Evolutionary conservation across 2,888 invertebrate genomes (phyloP).

Genomic region (Temnothorax rugatulus): DNA sequence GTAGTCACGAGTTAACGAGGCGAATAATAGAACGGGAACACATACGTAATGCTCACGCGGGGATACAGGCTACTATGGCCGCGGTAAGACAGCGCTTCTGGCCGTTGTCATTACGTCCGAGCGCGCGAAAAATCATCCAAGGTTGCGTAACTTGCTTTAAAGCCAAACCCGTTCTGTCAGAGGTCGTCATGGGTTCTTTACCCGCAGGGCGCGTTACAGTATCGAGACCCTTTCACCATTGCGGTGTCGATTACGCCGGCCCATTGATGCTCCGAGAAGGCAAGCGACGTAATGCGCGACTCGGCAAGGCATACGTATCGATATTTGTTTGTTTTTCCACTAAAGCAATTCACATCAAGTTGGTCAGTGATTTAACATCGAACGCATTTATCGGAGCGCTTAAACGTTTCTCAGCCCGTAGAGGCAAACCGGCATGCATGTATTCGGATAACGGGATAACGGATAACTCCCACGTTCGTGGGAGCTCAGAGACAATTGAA

Average conservation of each 20-base stretch:
- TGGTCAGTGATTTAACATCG: too few species aligned
- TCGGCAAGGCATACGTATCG: neutral
- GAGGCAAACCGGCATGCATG: too few species aligned
- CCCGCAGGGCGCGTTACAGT: neutral
- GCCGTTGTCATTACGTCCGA: neutral
- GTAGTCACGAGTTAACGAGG: neutral
- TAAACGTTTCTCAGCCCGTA: too few species aligned
- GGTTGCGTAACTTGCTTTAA: neutral
- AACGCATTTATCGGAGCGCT: too few species aligned
- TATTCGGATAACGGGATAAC: too few species aligned
- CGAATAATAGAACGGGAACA: neutral
- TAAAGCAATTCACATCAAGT: too few species aligned
- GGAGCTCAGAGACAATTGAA: too few species aligned
- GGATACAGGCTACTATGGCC: neutral
- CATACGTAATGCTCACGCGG: neutral
- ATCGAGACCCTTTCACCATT: neutral
- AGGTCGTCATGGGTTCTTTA: neutral
- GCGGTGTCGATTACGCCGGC: neutral
- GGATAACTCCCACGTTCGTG: too few species aligned
- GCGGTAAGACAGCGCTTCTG: neutral
- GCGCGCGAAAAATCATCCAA: neutral
- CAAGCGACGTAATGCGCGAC: neutral
- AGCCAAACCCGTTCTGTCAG: neutral
- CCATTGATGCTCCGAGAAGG: neutral
- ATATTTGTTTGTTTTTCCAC: too few species aligned